phyloP scores from a whole-genome alignment of 2,113 vertebrate species.

The Alosa alosa region DNA sequence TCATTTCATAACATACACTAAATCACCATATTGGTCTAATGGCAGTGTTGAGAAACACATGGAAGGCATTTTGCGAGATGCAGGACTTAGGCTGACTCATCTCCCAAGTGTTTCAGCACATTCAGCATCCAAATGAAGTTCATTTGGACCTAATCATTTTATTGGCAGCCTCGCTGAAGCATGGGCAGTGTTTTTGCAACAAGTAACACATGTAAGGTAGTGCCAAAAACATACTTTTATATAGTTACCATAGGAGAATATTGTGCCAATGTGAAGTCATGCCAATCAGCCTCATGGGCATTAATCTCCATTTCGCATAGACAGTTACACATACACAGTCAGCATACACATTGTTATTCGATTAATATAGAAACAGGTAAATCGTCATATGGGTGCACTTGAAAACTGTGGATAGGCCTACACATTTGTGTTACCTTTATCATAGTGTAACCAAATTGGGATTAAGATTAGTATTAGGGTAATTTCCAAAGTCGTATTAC shows the following conservation, averaged over 20 bases:
- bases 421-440: neutral
- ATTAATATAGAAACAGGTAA: too few species aligned
- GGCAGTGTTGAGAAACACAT: neutral
- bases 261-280: neutral
- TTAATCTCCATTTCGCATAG: neutral
- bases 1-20: neutral
- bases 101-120: neutral
- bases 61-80: neutral
- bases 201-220: too few species aligned
- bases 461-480: too few species aligned
- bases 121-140: neutral
- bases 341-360: too few species aligned
- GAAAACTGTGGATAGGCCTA: neutral
- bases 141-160: neutral
- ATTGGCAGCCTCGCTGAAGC: neutral
- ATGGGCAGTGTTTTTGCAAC: neutral
- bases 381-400: neutral
- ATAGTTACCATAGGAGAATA: too few species aligned
- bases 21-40: neutral
- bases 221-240: too few species aligned
- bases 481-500: too few species aligned
- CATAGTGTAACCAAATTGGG: neutral
- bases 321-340: neutral
- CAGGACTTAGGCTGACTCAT: conserved; percentile 13
- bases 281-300: neutral